Percentiles rank a stretch among this genome's conserved stretches.
Evolutionary conservation across 2,888 invertebrate species (phyloP).

Genomic region (Oscheius myriophilus): DNA sequence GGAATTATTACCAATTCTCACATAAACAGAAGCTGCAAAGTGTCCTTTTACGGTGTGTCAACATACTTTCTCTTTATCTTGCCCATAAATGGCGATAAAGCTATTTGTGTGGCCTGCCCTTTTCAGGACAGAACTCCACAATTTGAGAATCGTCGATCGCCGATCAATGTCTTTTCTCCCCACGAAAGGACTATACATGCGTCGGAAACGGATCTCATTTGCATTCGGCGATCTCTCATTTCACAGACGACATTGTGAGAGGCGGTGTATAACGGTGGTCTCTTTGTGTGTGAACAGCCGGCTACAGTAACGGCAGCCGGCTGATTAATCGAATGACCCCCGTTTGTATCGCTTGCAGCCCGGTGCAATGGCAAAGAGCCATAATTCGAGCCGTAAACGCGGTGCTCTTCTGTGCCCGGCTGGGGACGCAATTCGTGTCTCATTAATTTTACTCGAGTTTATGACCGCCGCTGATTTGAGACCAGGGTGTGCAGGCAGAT

Average conservation of each 20-base stretch:
- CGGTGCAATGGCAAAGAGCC: background rate
- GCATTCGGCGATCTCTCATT: too few relatives aligned
- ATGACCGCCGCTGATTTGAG: constrained; percentile 21
- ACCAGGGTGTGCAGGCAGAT: background rate
- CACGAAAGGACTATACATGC: background rate
- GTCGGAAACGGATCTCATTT: too few relatives aligned
- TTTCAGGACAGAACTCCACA: background rate
- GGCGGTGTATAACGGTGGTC: background rate
- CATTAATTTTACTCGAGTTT: constrained; percentile 31
- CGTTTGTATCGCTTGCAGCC: too few relatives aligned
- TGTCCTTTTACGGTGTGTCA: too few relatives aligned
- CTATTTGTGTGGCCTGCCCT: too few relatives aligned
- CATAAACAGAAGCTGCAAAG: too few relatives aligned
- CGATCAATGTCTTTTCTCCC: background rate
- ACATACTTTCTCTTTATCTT: too few relatives aligned
- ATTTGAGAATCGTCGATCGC: background rate
- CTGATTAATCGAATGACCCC: too few relatives aligned
- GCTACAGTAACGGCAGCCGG: background rate
- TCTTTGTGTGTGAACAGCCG: background rate
- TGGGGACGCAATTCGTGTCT: constrained; percentile 22
- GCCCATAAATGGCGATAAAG: too few relatives aligned
- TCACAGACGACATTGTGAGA: background rate
- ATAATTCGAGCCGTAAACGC: background rate
- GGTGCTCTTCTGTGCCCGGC: background rate
- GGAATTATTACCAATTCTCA: too few relatives aligned